These are phyloP conservation scores for Portevinia maculata DNA, from an alignment of 2,888 invertebrate genomes.

Conservation along the genomic window DNA sequence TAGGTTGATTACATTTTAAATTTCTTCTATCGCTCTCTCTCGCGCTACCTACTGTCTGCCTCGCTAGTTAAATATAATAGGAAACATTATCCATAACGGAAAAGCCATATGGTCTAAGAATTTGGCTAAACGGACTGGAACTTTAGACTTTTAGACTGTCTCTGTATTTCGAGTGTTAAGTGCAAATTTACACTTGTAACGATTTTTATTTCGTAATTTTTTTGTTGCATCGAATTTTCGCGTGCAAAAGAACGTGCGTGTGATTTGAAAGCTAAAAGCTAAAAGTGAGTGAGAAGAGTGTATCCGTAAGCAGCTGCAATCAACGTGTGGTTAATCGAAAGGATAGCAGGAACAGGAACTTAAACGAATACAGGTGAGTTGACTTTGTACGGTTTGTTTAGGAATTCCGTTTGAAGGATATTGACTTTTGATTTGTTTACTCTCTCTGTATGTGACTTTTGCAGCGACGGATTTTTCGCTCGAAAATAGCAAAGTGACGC, in stretches of 20 bases:
- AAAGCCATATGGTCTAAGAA: slow-evolving; percentile 59
- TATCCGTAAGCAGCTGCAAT: slow-evolving; percentile 1
- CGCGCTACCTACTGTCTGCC: neutral
- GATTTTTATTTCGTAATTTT: too few relatives aligned
- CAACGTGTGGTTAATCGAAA: slow-evolving; percentile 59
- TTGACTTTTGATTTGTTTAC: slow-evolving; percentile 32
- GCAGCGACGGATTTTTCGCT: slow-evolving; percentile 9
- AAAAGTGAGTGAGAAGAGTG: slow-evolving; percentile 36
- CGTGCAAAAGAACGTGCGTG: slow-evolving; percentile 39
- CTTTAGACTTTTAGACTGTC: neutral
- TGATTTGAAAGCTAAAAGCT: neutral
- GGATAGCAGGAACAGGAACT: slow-evolving; percentile 61
- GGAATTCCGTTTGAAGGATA: slow-evolving; percentile 50
- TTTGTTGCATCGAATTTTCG: slow-evolving; percentile 6
- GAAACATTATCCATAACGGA: slow-evolving; percentile 31
- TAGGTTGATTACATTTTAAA: slow-evolving; percentile 17
- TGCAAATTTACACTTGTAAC: slow-evolving; percentile 23
- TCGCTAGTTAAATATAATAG: slow-evolving; percentile 19
- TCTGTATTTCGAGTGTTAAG: slow-evolving; percentile 32
- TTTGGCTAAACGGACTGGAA: slow-evolving; percentile 41
- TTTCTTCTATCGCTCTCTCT: slow-evolving; percentile 19
- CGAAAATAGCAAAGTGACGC: slow-evolving; percentile 30
- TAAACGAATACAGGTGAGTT: slow-evolving; percentile 36
- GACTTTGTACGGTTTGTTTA: slow-evolving; percentile 22
- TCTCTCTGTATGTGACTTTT: slow-evolving; percentile 5